Base-by-base conservation (phyloP, 2,888 invertebrate genomes). In the Zygaena filipendulae region DNA sequence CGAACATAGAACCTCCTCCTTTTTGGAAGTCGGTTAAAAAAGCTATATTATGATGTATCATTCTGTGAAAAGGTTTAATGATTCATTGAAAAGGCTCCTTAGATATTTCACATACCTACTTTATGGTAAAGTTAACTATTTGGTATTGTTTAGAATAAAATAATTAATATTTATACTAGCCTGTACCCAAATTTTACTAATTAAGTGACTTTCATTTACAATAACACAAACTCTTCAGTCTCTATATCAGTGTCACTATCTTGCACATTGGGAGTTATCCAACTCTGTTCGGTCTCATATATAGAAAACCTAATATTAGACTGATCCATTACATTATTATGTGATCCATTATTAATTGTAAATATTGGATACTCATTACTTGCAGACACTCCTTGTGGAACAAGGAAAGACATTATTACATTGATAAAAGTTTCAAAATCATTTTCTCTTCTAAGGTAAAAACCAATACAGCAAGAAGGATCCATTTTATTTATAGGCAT, bases 381-480 rank as follows among this genome's bases (percentile, higher is more conserved):
- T 43, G 69, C 61, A 47, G 69, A 58, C 4, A 69, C 62, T 33
- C 71, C 71, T 40, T 72, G 75, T 13, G 81, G 81, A 23, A 64
- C 57, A 35, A 81, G 52, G 47, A 80, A 81, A 52, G 86, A 81
- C 53, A 86, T 84, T 28, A 88, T 86, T 38, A 84, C 82, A 59
- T 86, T 86, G 18, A 89, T 72, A 61, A 91, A 90, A 42, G 84
- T 86, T 45, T 89, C 85, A 62, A 94, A 91, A 45, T 93, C 90
- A 36, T 83, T 80, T 64, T 85, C 85, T 32, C 87, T 87, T 31
- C 84, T 82, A 50, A 92, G 87, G 67, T 94, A 95, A 64, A 95
- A 95, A 9, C 94, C 95, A 35, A 95, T 87, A 49, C 94, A 92
- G 63, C 94, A 95, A 40, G 93, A 93, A 7, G 95, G 95, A 70